These are phyloP conservation scores for Discoglossus pictus DNA, from an alignment of 2,797 vertebrate species.

Conservation along the genomic window DNA sequence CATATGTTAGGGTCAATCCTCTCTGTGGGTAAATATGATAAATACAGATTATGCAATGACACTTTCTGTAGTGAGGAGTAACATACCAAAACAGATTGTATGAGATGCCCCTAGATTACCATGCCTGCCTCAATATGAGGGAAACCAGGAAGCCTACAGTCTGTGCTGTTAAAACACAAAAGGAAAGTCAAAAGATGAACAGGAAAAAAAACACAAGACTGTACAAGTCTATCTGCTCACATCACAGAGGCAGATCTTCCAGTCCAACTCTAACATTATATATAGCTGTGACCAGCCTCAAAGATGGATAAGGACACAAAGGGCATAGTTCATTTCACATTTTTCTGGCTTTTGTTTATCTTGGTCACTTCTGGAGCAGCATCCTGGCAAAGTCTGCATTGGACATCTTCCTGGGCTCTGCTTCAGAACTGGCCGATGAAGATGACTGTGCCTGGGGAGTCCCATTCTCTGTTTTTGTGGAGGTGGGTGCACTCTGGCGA, in stretches of 20 bases:
- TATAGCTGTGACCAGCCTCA: conserved; percentile 6
- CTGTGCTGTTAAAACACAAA: conserved; percentile 60
- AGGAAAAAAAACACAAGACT: conserved; percentile 37
- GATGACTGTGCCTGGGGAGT: conserved; percentile 63
- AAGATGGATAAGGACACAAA: conserved; percentile 73
- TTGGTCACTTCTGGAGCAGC: conserved; percentile 87
- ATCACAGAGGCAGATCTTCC: conserved; percentile 9
- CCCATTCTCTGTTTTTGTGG: conserved; percentile 83
- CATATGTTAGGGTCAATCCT: neutral
- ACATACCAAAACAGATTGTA: conserved; percentile 33
- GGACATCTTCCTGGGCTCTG: conserved; percentile 80
- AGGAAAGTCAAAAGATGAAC: conserved; percentile 59
- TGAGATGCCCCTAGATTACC: conserved; percentile 31
- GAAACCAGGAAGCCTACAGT: conserved; percentile 48
- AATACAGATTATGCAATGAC: conserved; percentile 14
- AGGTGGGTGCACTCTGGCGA: conserved; percentile 65
- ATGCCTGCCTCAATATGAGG: conserved; percentile 49
- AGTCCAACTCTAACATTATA: neutral
- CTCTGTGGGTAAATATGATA: neutral
- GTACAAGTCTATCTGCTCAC: conserved; percentile 1
- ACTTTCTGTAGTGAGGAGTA: conserved; percentile 7
- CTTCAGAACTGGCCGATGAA: conserved; percentile 41
- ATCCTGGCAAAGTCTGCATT: conserved; percentile 97
- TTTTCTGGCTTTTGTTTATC: conserved; percentile 34
- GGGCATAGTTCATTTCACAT: conserved; percentile 75